A percentile compares a stretch with the other conserved stretches of the same genome.
phyloP scores from a whole-genome alignment of 2,888 invertebrate species.

The Laothoe populi region DNA sequence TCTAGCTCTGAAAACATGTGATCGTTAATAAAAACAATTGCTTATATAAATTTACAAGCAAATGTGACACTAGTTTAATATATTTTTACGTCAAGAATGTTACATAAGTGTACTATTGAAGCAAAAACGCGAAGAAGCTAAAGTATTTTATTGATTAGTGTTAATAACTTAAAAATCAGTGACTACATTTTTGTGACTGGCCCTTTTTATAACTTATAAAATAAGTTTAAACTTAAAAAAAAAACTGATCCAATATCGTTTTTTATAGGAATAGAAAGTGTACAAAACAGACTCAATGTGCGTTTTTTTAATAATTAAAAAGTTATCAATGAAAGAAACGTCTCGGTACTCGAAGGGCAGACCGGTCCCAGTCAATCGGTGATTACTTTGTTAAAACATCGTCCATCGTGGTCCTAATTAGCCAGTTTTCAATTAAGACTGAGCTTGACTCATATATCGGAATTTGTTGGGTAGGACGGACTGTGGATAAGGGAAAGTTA shows the following conservation, averaged over 20 bases:
- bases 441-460: conserved; percentile 34
- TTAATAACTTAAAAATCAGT: not conserved
- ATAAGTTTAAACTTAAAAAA: too few relatives aligned
- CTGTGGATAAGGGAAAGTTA: too few relatives aligned
- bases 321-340: conserved; percentile 11
- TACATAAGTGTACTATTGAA: too few relatives aligned
- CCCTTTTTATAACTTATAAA: too few relatives aligned
- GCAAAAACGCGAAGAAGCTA: too few relatives aligned
- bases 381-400: conserved; percentile 35
- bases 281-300: not conserved
- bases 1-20: not conserved
- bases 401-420: conserved; percentile 33
- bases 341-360: not conserved
- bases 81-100: too few relatives aligned
- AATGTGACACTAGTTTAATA: not conserved
- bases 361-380: conserved; percentile 22
- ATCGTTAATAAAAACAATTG: conserved; percentile 15
- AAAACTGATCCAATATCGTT: too few relatives aligned
- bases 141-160: too few relatives aligned
- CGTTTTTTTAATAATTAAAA: conserved; percentile 20
- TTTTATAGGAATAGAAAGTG: not conserved
- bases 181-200: too few relatives aligned
- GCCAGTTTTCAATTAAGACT: conserved; percentile 36
- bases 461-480: conserved; percentile 34
- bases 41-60: not conserved